These are phyloP conservation scores for Zeugodacus cucurbitae DNA, from an alignment of 1,140 invertebrate species.

Conservation along the genomic window DNA sequence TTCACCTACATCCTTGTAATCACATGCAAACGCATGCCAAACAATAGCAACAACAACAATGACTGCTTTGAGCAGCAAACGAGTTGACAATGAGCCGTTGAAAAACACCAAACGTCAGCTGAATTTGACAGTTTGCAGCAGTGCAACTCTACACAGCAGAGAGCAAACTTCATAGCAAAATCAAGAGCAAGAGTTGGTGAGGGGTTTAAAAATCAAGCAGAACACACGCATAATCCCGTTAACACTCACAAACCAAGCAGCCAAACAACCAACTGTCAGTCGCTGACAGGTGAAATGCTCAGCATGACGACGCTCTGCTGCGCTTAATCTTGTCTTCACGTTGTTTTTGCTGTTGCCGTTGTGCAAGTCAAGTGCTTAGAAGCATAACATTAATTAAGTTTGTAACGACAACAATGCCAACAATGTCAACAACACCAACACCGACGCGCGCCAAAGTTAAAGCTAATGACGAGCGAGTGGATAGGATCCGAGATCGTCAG, in stretches of 20 bases:
- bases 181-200: not conserved
- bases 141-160: no score
- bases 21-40: constrained; percentile 15
- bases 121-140: constrained; percentile 26
- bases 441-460: not conserved
- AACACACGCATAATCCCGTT: not conserved
- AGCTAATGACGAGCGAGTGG: not conserved
- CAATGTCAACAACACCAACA: constrained; percentile 44
- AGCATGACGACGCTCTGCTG: not conserved
- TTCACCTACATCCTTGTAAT: not conserved
- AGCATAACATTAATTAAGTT: constrained; percentile 59
- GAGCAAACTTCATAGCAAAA: not conserved
- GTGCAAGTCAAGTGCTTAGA: constrained; percentile 49
- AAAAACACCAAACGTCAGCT: constrained; percentile 43
- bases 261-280: not conserved
- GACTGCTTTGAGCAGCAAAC: not conserved
- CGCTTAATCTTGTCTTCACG: not conserved
- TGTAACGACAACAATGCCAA: constrained; percentile 60
- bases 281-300: not conserved
- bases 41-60: not conserved
- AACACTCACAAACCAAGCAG: not conserved
- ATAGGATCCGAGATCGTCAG: not conserved
- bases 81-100: not conserved
- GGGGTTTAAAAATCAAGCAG: not conserved
- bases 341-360: not conserved